phyloP scores from a whole-genome alignment of 2,888 invertebrate genomes.

The Eristalis pertinax region DNA sequence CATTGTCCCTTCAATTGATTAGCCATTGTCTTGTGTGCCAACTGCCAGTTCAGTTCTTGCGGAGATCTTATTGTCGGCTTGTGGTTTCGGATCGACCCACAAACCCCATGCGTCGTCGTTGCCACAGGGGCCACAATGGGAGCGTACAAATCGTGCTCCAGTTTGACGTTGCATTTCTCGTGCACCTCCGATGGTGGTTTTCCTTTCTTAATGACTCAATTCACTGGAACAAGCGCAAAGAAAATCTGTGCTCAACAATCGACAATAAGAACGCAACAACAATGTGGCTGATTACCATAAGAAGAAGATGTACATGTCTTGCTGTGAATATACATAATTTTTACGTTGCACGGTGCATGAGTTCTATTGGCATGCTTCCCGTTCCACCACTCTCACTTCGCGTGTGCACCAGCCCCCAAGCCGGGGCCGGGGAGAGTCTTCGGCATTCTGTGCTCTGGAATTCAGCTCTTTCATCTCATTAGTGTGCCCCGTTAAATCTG shows the following conservation, averaged over 20 bases:
- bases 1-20: background rate
- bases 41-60: background rate
- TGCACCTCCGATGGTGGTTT: slow-evolving; percentile 31
- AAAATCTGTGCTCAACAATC: slow-evolving; percentile 16
- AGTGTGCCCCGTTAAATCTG: slow-evolving; percentile 23
- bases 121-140: background rate
- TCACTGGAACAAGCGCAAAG: slow-evolving; percentile 11
- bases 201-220: slow-evolving; percentile 62
- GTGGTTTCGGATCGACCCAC: background rate
- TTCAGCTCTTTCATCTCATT: slow-evolving; percentile 5
- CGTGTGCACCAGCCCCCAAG: slow-evolving; percentile 18
- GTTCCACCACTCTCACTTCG: slow-evolving; percentile 63
- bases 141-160: slow-evolving; percentile 29
- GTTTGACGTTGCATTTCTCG: slow-evolving; percentile 30
- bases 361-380: slow-evolving; percentile 6
- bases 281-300: slow-evolving; percentile 53
- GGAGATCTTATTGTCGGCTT: too few species aligned
- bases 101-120: background rate
- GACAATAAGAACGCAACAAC: slow-evolving; percentile 16
- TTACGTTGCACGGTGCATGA: slow-evolving; percentile 2
- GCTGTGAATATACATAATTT: slow-evolving; percentile 39
- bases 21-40: background rate
- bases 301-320: slow-evolving; percentile 15
- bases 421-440: background rate
- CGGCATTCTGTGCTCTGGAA: too few species aligned